Evolutionary conservation across 2,888 invertebrate genomes (phyloP), one percentile per base, ranked within the genome.

Genomic region (Dynastes tityus): DNA sequence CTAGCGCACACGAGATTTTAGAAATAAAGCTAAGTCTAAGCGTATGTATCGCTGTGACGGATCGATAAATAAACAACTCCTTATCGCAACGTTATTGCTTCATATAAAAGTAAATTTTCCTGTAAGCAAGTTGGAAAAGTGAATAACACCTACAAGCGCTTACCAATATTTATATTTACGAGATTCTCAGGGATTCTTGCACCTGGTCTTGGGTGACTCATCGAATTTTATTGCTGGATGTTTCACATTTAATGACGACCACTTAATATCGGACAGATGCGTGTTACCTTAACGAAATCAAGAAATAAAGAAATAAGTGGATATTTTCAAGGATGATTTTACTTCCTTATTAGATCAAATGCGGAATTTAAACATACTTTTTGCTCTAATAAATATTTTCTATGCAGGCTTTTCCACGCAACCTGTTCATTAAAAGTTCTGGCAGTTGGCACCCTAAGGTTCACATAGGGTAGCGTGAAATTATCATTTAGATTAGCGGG

Each of bases 141-240:
- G 63, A 29, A 55, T 55, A 55, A 29, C 63, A 63, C 63, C 29
- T 63, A 63, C 63, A 63, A 63, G 29, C 63, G 32, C 32, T 63
- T 63, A 61, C 11, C 22, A 63, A 63, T 63, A 13, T 63, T 63
- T 63, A 63, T 63, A 63, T 63, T 29, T 63, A 63, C 29, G 29
- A 29, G 63, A 63, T 29, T 29, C 63, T 32, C 2, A 11, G 63
- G 29, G 13, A 29, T 63, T 5, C 63, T 61, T 63, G 63, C 63
- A 63, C 29, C 63, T 63, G 29, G 63, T 63, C 9, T 32, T 63
- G 13, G 63, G 11, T 63, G 63, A 63, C 32, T 63, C 63, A 63
- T 63, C 63, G 29, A 63, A 63, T 63, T 63, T 63, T 63, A 63
- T 63, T 63, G 27, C 63, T 63, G 29, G 27, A 63, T 63, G 29